A percentile compares a stretch with the other conserved stretches of the same genome.
phyloP scores from a whole-genome alignment of 2,797 vertebrate species.

The Pantherophis alleghaniensis region DNA sequence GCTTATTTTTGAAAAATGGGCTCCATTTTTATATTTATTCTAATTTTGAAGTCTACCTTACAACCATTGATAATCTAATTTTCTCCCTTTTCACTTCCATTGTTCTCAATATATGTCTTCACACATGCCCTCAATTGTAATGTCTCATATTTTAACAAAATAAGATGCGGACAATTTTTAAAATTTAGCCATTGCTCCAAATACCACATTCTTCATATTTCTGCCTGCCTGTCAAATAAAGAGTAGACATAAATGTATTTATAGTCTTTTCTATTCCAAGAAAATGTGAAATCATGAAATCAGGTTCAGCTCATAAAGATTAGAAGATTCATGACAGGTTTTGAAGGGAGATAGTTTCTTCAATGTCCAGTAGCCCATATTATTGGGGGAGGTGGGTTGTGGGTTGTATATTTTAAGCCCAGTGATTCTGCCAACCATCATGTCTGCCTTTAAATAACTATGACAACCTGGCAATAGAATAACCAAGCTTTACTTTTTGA shows the following conservation, averaged over 20 bases:
- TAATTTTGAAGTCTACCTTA: background rate
- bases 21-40: background rate
- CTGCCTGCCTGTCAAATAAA: background rate
- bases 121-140: background rate
- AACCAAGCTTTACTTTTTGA: conserved; percentile 33
- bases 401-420: fast-evolving
- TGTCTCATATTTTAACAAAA: background rate
- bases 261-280: background rate
- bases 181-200: background rate
- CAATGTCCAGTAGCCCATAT: background rate
- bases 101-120: background rate
- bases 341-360: background rate
- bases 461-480: background rate
- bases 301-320: background rate
- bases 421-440: background rate
- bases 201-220: background rate
- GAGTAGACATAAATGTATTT: background rate
- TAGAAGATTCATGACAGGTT: background rate
- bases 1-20: background rate
- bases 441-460: background rate
- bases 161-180: background rate
- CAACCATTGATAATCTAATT: background rate
- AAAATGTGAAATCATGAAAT: background rate
- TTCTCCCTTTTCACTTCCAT: background rate
- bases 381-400: background rate